These are phyloP conservation scores for Colinus virginianus DNA, from an alignment of 2,113 vertebrate genomes.

Conservation along the genomic window DNA sequence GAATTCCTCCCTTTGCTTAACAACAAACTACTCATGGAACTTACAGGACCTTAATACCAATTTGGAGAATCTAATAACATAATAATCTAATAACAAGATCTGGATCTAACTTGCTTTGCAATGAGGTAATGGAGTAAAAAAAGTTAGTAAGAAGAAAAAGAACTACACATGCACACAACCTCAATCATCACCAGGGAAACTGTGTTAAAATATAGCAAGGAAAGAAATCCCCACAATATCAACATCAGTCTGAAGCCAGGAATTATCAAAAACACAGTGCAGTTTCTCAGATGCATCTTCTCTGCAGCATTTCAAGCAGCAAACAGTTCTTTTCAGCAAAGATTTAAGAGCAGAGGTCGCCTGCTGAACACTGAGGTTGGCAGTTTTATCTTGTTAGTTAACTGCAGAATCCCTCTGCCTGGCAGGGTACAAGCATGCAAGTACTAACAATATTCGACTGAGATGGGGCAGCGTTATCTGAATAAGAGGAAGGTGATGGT, in stretches of 20 bases:
- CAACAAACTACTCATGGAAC: background rate
- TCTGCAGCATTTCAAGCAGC: background rate
- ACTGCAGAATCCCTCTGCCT: slow-evolving; percentile 7
- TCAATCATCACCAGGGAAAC: background rate
- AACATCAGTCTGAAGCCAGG: background rate
- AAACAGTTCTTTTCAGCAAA: slow-evolving; percentile 20
- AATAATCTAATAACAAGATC: background rate
- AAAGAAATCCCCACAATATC: background rate
- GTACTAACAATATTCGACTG: slow-evolving; percentile 2
- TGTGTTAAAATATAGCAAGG: background rate
- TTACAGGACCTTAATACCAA: background rate
- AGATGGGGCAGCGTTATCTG: background rate
- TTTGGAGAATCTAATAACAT: background rate
- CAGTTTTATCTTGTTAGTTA: slow-evolving; percentile 46
- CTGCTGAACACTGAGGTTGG: slow-evolving; percentile 14
- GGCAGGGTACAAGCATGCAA: background rate
- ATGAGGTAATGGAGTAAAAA: accelerated
- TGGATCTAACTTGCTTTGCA: background rate
- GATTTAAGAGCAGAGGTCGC: slow-evolving; percentile 31
- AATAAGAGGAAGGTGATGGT: background rate
- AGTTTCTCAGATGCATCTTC: slow-evolving; percentile 9
- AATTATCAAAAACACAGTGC: background rate
- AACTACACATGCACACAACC: background rate
- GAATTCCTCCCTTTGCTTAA: background rate
- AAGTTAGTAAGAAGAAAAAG: background rate